Base-by-base conservation (phyloP, 2,113 vertebrate species). In the Pelvicachromis taeniatus region DNA sequence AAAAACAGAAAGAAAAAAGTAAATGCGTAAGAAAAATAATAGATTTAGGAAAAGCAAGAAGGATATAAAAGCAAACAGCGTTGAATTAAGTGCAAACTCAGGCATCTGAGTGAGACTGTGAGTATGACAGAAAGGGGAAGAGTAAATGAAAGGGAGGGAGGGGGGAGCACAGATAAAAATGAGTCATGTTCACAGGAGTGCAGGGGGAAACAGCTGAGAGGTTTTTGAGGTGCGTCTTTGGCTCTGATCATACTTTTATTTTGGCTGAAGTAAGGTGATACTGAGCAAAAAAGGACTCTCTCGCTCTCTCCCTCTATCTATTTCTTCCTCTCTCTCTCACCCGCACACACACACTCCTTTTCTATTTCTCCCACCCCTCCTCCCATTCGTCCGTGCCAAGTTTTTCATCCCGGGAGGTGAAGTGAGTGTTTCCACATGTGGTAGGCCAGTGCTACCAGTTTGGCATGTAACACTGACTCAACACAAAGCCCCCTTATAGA, bases 191-290 rank as follows among this genome's bases (percentile, higher is more conserved):
- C 91, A 94, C 94, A 91, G 85, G 68, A 89, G 83, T 73, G 80
- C 80, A 48, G 83, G 80, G 90, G 93, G 93, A 94, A 96, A 95
- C 95, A 96, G 95, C 94, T 95, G 95, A 95, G 93, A 93, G 86
- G 87, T 88, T 86, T 93, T 94, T 89, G 91, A 94, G 92, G 91
- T 93, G 92, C 82, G 82, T 92, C 93, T 91, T 93, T 94, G 93
- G 94, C 93, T 91, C 87, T 83, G 89, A 88, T 92, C 84, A 16
- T 65, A 4, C 89, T 94, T 94, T 95, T 95, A 93, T 95, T 95
- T 95, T 93, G 94, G 92, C 88, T 91, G 83, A 85, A 91, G 94
- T 93, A 94, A 92, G 90, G 79, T 81, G 92, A 94, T 92, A 92
- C 94, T 35, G 78, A 83, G 83, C 83, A 90, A 84, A 92, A 86